A percentile compares a stretch with the other conserved stretches of the same genome.
Conservation (phyloP, 2,113 vertebrate genomes). For the Aegithalos caudatus region DNA sequence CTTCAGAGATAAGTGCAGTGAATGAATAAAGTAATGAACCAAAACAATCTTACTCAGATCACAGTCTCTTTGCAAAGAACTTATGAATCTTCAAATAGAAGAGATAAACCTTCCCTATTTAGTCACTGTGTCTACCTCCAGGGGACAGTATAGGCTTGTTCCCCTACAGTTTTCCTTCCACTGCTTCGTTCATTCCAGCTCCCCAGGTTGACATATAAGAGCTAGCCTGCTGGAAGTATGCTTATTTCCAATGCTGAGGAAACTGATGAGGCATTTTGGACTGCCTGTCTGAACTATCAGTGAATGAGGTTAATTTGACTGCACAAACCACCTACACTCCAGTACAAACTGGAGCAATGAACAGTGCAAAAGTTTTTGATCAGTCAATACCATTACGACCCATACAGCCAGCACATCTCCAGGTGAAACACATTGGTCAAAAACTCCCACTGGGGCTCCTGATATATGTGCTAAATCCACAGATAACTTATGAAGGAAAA, state of each 20-base stretch:
- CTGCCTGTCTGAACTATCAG: not conserved
- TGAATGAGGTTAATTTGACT: not conserved
- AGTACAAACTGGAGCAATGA: not conserved
- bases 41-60: not conserved
- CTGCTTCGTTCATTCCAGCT: not conserved
- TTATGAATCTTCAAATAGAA: not conserved
- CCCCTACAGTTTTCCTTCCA: not conserved
- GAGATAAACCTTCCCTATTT: not conserved
- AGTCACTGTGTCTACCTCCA: constrained; percentile 11
- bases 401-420: not conserved
- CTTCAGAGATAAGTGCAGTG: not conserved
- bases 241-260: not conserved
- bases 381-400: not conserved
- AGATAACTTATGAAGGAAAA: not conserved
- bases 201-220: not conserved
- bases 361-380: not conserved
- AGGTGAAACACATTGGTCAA: not conserved
- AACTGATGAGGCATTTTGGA: not conserved
- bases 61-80: not conserved
- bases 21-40: not conserved
- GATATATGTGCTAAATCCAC: not conserved
- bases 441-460: not conserved
- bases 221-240: not conserved
- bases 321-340: not conserved
- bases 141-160: constrained; percentile 41